Evolutionary conservation across 2,888 invertebrate species (phyloP).

Genomic region (Sturmia bella): DNA sequence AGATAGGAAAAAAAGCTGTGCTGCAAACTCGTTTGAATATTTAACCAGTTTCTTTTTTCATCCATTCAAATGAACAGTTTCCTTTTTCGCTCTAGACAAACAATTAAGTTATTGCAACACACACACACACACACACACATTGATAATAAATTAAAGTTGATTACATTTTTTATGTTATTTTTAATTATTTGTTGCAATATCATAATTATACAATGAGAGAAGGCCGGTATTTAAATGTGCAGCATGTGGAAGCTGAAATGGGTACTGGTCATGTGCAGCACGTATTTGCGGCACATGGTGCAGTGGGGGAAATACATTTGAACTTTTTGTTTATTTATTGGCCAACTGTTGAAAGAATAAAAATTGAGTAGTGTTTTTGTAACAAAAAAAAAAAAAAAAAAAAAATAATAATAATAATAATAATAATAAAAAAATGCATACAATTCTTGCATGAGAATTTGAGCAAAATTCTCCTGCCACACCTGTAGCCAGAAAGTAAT

Average conservation of each 20-base stretch:
- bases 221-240: slow-evolving; percentile 32
- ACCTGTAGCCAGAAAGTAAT: no score
- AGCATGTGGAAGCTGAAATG: slow-evolving; percentile 44
- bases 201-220: slow-evolving; percentile 43
- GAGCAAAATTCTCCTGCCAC: no score
- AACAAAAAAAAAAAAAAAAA: not conserved
- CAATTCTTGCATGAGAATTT: no score
- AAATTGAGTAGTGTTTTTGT: slow-evolving; percentile 11
- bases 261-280: slow-evolving; percentile 33
- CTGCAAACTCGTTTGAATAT: slow-evolving; percentile 20
- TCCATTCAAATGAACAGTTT: not conserved
- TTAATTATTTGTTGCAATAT: slow-evolving; percentile 15
- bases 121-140: no score
- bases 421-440: no score
- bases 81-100: slow-evolving; percentile 12
- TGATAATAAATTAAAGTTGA: slow-evolving; percentile 67
- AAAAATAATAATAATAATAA: no score
- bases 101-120: slow-evolving; percentile 27
- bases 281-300: slow-evolving; percentile 52
- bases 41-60: slow-evolving; percentile 7
- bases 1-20: not conserved
- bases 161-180: slow-evolving; percentile 41
- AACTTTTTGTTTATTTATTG: not conserved
- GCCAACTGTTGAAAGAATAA: slow-evolving; percentile 27
- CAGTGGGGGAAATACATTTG: slow-evolving; percentile 17